Percentiles rank a stretch among this genome's conserved stretches.
phyloP scores from a whole-genome alignment of 1,140 invertebrate genomes.

The Schlechtendalia chinensis region DNA sequence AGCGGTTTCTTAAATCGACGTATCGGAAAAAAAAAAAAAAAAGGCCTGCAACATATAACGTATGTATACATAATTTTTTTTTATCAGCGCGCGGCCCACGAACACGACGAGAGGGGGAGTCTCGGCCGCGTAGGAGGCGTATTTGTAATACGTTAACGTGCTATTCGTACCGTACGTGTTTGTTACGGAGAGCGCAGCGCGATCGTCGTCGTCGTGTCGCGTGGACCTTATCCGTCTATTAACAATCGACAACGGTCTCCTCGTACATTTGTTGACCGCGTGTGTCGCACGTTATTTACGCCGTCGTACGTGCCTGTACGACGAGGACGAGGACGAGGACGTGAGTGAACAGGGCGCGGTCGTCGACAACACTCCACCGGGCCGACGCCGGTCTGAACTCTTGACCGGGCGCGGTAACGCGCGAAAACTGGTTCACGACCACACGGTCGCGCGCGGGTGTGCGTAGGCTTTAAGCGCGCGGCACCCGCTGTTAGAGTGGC shows the following conservation, averaged over 20 bases:
- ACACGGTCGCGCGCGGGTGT: not conserved
- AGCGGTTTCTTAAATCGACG: not conserved
- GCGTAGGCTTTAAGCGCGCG: not conserved
- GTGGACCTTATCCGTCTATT: not conserved
- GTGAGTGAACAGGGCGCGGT: conserved; percentile 43
- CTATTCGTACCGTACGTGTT: not conserved
- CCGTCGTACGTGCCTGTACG: too few relatives aligned
- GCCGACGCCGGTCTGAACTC: conserved; percentile 41
- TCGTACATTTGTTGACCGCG: too few relatives aligned
- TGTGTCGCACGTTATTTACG: too few relatives aligned
- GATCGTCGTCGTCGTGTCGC: not conserved
- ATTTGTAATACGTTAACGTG: too few relatives aligned
- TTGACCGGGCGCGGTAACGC: conserved; percentile 41
- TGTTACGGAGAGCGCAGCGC: not conserved
- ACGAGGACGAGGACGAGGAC: too few relatives aligned
- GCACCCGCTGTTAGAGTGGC: not conserved
- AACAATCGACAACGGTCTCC: conserved; percentile 34
- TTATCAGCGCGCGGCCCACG: not conserved
- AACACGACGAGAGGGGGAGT: not conserved
- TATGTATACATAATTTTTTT: not conserved
- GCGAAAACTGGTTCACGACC: conserved; percentile 44
- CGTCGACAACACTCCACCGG: conserved; percentile 42
- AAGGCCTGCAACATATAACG: not conserved
- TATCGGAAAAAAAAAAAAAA: not conserved
- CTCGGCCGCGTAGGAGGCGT: too few relatives aligned